phyloP scores from a whole-genome alignment of 2,113 vertebrate species.

The Apteryx mantelli region DNA sequence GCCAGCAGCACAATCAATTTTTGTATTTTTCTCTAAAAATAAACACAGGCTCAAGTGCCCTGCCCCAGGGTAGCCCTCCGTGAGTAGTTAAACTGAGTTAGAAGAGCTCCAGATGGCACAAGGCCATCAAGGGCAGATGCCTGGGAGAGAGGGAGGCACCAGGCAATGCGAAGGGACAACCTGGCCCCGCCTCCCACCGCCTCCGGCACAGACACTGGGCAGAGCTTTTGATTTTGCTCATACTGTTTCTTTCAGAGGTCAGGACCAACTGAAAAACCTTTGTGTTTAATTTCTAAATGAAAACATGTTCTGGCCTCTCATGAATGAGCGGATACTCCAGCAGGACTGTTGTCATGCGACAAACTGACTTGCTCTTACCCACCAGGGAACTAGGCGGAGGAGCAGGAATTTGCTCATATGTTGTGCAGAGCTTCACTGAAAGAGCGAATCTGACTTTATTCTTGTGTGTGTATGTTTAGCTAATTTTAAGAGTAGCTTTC shows the following conservation, averaged over 20 bases:
- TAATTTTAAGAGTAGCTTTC: background rate
- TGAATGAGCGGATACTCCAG: background rate
- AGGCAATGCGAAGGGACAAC: background rate
- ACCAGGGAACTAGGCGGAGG: background rate
- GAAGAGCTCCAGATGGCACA: background rate
- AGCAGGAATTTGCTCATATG: background rate
- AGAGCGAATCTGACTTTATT: background rate
- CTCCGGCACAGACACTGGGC: background rate
- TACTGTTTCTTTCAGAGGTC: background rate
- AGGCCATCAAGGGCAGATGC: background rate
- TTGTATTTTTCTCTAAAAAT: background rate
- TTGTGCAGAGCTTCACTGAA: background rate
- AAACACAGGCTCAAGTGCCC: background rate
- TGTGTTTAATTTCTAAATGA: background rate
- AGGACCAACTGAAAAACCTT: background rate
- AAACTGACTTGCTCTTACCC: background rate
- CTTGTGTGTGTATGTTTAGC: background rate
- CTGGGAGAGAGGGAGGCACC: background rate
- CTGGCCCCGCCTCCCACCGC: too few species aligned
- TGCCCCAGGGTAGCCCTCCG: background rate
- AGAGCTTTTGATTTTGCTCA: background rate
- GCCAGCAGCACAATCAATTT: background rate
- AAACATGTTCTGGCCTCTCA: background rate
- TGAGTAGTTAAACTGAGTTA: background rate
- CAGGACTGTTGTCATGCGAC: background rate